Evolutionary conservation across 2,797 vertebrate genomes (phyloP), one percentile per base, ranked within the genome.

Genomic region (Pelochelys cantorii): DNA sequence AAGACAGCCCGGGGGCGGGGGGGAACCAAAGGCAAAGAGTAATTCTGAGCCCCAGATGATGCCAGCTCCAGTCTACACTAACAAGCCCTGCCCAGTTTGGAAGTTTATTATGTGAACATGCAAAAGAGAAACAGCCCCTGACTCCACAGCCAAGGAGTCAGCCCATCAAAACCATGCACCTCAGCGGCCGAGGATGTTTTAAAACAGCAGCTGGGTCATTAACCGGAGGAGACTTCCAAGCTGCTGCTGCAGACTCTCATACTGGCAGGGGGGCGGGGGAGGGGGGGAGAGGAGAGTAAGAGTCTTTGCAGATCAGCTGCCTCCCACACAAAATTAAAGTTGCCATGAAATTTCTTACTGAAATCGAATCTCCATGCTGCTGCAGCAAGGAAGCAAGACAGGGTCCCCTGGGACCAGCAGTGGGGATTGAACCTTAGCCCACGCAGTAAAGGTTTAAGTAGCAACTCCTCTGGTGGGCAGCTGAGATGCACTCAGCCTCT

Each of bases 241-340:
- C 29, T 0, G 23, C 65, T 27, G 85, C 89, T 3, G 0, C 20
- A 88, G 85, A 65, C 77, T 84, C 81, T 48, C 23, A 25, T 13
- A 10, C 29, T 48, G 18, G 11, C 7, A 4, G 34, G 60, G 4
- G 34, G 60, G n/a, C 59, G 22, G 59, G 15, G 86, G 29, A 81
- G 71, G 0, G 48, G 87, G 85, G 82, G 92, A 57, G 0, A 23
- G 55, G 85, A 77, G 82, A 89, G 48, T 81, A 55, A 25, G 81
- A 93, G 82, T 90, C 86, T 87, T 86, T 90, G 81, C 94, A 68
- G 93, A 84, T 52, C 92, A 89, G 77, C 37, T 85, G 88, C 93
- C 93, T 96, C 94, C 95, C 93, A 86, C 86, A 79, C 22, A 89
- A 81, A 92, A 90, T 96, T 93, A 91, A 96, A 90, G 96, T 94